phyloP scores from a whole-genome alignment of 2,888 invertebrate genomes.

The Trissoscelio sp. region DNA sequence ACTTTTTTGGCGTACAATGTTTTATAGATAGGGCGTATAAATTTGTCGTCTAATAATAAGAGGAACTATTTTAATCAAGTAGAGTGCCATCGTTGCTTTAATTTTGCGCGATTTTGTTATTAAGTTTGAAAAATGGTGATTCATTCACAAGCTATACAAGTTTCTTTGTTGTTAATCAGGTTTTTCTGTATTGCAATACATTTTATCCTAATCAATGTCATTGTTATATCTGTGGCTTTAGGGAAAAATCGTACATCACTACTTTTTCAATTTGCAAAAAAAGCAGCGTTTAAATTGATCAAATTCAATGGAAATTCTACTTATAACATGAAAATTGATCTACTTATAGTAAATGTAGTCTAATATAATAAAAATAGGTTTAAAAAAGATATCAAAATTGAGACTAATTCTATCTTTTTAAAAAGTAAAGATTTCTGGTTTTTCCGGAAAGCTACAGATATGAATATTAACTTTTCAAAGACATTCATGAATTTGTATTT shows the following conservation, averaged over 20 bases:
- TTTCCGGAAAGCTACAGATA: no score
- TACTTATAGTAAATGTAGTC: no score
- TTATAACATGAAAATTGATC: no score
- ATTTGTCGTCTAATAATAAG: slow-evolving; percentile 40
- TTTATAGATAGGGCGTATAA: background rate
- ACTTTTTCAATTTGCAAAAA: no score
- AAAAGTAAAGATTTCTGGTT: no score
- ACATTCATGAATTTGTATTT: slow-evolving; percentile 11
- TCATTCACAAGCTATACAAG: background rate
- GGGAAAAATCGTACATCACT: no score
- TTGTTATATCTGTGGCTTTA: background rate
- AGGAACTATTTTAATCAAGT: slow-evolving; percentile 37
- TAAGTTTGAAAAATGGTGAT: slow-evolving; percentile 23
- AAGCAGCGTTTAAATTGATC: no score
- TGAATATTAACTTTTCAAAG: background rate
- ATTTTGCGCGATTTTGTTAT: slow-evolving; percentile 26
- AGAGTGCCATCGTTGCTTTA: slow-evolving; percentile 19
- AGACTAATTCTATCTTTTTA: no score
- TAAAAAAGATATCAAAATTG: no score
- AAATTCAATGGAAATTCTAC: no score
- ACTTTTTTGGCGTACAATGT: slow-evolving; percentile 15
- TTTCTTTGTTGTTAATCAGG: slow-evolving; percentile 8
- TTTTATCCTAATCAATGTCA: slow-evolving; percentile 6
- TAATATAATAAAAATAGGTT: no score
- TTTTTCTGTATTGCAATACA: slow-evolving; percentile 11